phyloP scores from a whole-genome alignment of 2,888 invertebrate genomes.

The Bombyx huttoni region DNA sequence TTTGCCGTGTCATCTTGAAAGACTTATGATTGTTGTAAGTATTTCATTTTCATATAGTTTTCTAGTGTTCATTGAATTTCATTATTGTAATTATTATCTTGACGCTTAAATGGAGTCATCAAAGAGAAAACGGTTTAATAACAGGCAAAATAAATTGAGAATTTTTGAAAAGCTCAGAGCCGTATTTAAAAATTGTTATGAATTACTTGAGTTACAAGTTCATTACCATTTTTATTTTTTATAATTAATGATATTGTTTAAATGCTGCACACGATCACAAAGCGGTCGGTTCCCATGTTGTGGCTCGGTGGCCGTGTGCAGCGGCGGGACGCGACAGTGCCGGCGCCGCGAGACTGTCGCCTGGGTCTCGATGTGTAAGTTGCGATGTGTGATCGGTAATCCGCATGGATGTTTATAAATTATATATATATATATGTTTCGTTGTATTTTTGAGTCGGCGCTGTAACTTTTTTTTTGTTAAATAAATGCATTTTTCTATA shows the following conservation, averaged over 20 bases:
- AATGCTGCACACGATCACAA: conserved; percentile 7
- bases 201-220: conserved; percentile 25
- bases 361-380: conserved; percentile 56
- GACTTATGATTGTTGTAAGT: conserved; percentile 67
- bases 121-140: conserved; percentile 41
- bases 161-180: conserved; percentile 34
- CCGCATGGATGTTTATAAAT: conserved; percentile 58
- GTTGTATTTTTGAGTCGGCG: conserved; percentile 62
- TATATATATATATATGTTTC: conserved; percentile 52
- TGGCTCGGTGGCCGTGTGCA: conserved; percentile 16
- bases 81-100: conserved; percentile 52
- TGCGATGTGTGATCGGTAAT: conserved; percentile 60
- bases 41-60: conserved; percentile 71
- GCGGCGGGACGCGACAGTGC: conserved; percentile 33
- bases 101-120: conserved; percentile 35
- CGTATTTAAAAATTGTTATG: conserved; percentile 12
- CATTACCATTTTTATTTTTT: conserved; percentile 19
- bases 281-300: not conserved
- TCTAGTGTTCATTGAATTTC: conserved; percentile 70
- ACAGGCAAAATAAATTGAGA: conserved; percentile 25
- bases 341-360: conserved; percentile 50
- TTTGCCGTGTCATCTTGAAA: conserved; percentile 67
- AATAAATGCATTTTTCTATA: conserved; percentile 67
- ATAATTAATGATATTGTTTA: conserved; percentile 5
- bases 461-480: conserved; percentile 63